phyloP scores from a whole-genome alignment of 2,113 vertebrate species.

The Scopus umbretta region DNA sequence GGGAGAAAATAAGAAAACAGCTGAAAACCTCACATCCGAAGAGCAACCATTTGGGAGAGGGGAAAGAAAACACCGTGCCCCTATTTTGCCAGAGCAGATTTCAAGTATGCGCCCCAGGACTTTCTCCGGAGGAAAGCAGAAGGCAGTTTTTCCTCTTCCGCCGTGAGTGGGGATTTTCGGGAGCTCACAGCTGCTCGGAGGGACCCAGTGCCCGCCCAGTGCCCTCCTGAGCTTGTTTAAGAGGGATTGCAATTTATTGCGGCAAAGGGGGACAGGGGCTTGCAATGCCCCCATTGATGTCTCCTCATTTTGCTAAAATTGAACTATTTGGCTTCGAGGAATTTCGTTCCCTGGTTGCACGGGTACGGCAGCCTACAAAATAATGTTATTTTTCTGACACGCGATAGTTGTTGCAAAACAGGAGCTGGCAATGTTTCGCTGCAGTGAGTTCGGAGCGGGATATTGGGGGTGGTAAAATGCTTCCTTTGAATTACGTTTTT shows the following conservation, averaged over 20 bases:
- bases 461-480: neutral
- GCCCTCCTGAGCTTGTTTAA: neutral
- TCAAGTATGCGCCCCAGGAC: neutral
- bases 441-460: rapidly evolving
- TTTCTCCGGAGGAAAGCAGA: neutral
- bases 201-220: neutral
- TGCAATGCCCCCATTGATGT: neutral
- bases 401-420: neutral
- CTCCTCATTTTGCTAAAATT: neutral
- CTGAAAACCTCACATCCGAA: neutral
- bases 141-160: neutral
- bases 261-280: too few species aligned
- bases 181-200: neutral
- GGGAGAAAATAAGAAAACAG: neutral
- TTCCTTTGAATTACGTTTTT: neutral
- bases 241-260: neutral
- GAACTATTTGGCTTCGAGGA: neutral
- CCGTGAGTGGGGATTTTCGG: neutral
- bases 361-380: neutral
- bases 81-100: neutral
- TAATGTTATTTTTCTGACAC: neutral
- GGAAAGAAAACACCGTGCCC: neutral
- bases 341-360: rapidly evolving
- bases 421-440: neutral
- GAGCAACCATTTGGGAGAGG: neutral